Evolutionary conservation across 2,797 vertebrate genomes (phyloP).

Genomic region (Momotus momota): DNA sequence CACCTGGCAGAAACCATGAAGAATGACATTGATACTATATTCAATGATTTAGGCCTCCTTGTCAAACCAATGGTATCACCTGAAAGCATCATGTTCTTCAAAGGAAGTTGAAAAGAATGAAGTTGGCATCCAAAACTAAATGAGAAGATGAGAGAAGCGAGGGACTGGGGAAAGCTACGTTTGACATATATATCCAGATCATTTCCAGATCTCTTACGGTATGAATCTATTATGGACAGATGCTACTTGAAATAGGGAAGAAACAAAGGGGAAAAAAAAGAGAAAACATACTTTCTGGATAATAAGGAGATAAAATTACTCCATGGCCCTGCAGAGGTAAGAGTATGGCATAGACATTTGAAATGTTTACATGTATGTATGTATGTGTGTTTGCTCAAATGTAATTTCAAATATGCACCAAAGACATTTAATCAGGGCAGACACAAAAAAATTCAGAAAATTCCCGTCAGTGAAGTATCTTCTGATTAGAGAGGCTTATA

Average conservation of each 20-base stretch:
- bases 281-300: background rate
- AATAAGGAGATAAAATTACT: background rate
- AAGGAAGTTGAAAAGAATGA: background rate
- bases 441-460: background rate
- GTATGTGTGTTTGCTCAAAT: background rate
- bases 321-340: background rate
- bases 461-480: background rate
- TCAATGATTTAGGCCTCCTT: background rate
- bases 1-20: background rate
- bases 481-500: conserved; percentile 36
- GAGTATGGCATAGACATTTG: background rate
- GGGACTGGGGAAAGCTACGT: background rate
- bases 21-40: background rate
- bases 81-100: background rate
- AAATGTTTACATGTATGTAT: background rate
- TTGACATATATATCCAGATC: background rate
- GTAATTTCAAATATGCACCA: background rate
- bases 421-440: background rate
- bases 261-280: background rate
- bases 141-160: background rate
- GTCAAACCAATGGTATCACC: background rate
- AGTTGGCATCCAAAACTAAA: background rate
- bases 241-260: background rate
- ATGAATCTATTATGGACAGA: background rate
- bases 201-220: background rate